Percentiles rank a stretch among this genome's conserved stretches.
These are phyloP conservation scores for Thalassarche chlororhynchos DNA, from an alignment of 2,113 vertebrate genomes.

Conservation along the genomic window DNA sequence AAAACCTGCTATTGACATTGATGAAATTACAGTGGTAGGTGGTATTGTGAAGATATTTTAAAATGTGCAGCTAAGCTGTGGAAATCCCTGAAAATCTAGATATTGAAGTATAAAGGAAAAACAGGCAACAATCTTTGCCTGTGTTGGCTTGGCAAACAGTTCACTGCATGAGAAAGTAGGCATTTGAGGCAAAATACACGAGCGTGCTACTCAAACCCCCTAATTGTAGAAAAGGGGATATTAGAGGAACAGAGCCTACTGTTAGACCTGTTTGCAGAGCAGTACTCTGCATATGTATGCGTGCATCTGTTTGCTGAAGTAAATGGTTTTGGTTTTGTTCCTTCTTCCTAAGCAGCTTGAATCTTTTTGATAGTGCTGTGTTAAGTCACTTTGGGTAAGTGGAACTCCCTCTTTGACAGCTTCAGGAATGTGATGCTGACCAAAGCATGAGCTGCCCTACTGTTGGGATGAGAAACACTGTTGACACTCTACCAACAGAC, in stretches of 20 bases:
- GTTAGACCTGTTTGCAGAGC: not conserved
- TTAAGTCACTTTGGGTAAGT: not conserved
- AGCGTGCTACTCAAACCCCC: not conserved
- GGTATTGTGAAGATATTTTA: not conserved
- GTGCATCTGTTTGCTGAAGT: not conserved
- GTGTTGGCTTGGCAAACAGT: not conserved
- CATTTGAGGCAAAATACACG: not conserved
- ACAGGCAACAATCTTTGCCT: not conserved
- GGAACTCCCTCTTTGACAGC: not conserved
- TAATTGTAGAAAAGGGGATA: not conserved
- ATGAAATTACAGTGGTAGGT: not conserved
- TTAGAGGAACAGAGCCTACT: not conserved
- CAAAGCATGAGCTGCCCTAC: not conserved
- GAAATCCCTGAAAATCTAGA: not conserved
- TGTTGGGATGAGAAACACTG: not conserved
- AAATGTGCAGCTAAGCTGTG: not conserved
- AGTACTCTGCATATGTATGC: not conserved
- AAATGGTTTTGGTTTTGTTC: not conserved
- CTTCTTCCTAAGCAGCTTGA: not conserved
- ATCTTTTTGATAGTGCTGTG: not conserved
- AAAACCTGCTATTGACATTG: not conserved
- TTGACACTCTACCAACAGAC: not conserved
- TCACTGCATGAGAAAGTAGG: not conserved
- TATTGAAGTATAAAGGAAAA: not conserved
- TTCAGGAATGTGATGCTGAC: not conserved